Evolutionary conservation across 2,888 invertebrate species (phyloP).

Genomic region (Lacanobia wlatinum): DNA sequence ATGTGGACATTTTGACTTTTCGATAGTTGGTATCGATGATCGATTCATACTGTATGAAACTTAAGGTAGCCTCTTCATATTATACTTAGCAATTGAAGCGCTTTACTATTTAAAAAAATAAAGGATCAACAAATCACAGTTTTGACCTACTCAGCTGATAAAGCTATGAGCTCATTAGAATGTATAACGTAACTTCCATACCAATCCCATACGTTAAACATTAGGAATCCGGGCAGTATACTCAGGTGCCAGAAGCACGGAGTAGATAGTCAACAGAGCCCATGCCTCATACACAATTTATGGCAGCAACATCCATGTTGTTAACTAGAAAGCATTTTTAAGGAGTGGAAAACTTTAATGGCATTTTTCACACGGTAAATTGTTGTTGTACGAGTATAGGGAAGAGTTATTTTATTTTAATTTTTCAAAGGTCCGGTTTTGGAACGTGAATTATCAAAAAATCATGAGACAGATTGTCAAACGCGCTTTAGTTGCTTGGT

Average conservation of each 20-base stretch:
- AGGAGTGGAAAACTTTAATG: neutral
- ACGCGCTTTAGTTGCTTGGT: no score
- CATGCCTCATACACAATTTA: neutral
- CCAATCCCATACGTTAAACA: slow-evolving; percentile 13
- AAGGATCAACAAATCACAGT: neutral
- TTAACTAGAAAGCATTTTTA: neutral
- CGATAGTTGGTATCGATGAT: no score
- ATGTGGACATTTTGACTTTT: no score
- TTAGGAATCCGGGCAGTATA: slow-evolving; percentile 26
- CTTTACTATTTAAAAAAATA: neutral
- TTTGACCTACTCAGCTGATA: neutral
- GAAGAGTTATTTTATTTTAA: no score
- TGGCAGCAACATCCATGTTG: neutral
- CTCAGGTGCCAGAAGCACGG: neutral
- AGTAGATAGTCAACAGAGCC: slow-evolving; percentile 15
- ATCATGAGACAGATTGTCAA: no score
- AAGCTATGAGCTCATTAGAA: slow-evolving; percentile 19
- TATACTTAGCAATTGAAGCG: neutral
- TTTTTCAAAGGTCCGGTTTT: no score
- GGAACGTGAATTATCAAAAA: no score
- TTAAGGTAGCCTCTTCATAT: no score
- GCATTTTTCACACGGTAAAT: neutral
- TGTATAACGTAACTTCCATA: slow-evolving; percentile 16
- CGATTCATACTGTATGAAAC: no score
- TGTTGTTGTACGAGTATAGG: neutral